These are phyloP conservation scores for Brachirus orientalis DNA, from an alignment of 2,113 vertebrate species.

Conservation along the genomic window DNA sequence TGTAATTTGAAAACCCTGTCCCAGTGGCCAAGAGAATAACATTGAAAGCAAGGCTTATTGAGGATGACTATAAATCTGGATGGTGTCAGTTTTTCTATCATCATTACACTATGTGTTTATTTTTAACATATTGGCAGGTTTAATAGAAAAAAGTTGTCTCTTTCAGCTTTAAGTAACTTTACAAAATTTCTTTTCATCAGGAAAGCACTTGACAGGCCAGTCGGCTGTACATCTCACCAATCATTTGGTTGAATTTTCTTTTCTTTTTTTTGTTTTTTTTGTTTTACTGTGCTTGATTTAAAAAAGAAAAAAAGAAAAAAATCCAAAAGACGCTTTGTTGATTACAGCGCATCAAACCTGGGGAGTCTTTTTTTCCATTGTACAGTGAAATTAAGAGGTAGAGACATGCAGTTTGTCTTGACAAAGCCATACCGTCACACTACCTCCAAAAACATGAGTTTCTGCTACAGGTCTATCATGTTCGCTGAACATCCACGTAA, in stretches of 20 bases:
- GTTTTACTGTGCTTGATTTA: conserved; percentile 67
- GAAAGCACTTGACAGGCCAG: no score
- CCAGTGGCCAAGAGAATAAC: no score
- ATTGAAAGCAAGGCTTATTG: no score
- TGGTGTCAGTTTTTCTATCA: no score
- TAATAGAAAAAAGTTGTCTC: background rate
- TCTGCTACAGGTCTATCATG: conserved; percentile 18
- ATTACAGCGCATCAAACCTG: conserved; percentile 29
- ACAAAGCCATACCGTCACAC: conserved; percentile 32
- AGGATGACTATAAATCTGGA: no score
- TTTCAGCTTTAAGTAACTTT: background rate
- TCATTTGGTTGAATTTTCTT: conserved; percentile 18
- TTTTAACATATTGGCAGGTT: background rate
- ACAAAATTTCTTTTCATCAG: background rate
- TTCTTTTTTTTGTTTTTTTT: conserved; percentile 2
- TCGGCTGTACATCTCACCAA: conserved; percentile 33
- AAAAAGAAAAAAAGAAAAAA: background rate
- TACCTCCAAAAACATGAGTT: conserved; percentile 11
- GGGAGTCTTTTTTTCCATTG: conserved; percentile 13
- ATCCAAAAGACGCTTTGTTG: conserved; percentile 27
- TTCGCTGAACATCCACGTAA: conserved; percentile 20
- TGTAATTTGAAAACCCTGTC: no score
- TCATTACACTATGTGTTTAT: no score
- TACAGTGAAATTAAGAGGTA: conserved; percentile 62
- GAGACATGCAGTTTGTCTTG: conserved; percentile 51